phyloP scores from a whole-genome alignment of 2,888 invertebrate species.

The Rugalucina vietnamica region DNA sequence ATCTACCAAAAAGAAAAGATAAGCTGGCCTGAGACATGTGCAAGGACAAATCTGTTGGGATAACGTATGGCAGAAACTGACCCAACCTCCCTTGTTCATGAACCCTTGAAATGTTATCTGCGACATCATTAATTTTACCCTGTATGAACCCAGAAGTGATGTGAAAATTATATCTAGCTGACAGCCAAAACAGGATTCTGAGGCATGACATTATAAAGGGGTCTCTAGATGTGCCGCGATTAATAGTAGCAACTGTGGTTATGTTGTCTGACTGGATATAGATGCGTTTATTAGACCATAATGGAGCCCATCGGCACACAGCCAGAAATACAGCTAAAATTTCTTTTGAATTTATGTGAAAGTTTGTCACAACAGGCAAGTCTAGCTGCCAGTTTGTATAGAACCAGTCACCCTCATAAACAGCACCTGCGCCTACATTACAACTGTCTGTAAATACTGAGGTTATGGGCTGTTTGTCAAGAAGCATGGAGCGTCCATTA shows the following conservation, averaged over 20 bases:
- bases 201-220: constrained; percentile 9
- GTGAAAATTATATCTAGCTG: constrained; percentile 28
- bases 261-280: constrained; percentile 31
- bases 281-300: constrained; percentile 16
- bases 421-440: constrained; percentile 7
- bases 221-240: constrained; percentile 30
- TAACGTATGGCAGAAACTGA: not conserved
- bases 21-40: not conserved
- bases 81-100: constrained; percentile 10
- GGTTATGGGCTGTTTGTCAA: constrained; percentile 19
- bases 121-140: constrained; percentile 4
- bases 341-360: constrained; percentile 38
- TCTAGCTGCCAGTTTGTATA: constrained; percentile 29
- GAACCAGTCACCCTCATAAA: constrained; percentile 27
- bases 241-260: constrained; percentile 29
- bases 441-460: constrained; percentile 36
- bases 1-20: not conserved
- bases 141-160: constrained; percentile 20
- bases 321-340: constrained; percentile 22
- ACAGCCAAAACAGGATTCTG: constrained; percentile 39
- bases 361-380: not conserved
- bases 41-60: not conserved
- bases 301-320: constrained; percentile 20
- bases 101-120: constrained; percentile 27
- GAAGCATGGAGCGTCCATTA: constrained; percentile 33